Evolutionary conservation across 1,140 invertebrate genomes (phyloP).

Genomic region (Papilio machaon): DNA sequence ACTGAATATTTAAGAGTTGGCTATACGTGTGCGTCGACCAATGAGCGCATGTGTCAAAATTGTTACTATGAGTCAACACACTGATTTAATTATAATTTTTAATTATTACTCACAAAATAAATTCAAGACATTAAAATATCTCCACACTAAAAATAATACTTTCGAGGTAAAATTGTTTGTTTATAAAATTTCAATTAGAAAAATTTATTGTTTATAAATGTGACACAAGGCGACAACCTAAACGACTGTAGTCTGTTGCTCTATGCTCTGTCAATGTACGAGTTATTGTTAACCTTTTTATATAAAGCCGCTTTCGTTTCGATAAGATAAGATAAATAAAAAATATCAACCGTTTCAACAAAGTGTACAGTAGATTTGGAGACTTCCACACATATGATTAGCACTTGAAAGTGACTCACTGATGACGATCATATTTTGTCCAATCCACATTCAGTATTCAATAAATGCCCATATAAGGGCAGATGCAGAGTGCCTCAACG

Average conservation of each 20-base stretch:
- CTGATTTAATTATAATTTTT: conserved; percentile 41
- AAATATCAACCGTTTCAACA: conserved; percentile 54
- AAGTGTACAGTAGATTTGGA: conserved; percentile 51
- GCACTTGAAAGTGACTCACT: conserved; percentile 72
- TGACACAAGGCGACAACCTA: conserved; percentile 65
- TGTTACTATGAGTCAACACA: conserved; percentile 61
- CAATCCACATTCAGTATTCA: conserved; percentile 73
- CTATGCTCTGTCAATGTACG: conserved; percentile 50
- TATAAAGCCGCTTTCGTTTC: conserved; percentile 52
- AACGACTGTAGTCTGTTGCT: conserved; percentile 53
- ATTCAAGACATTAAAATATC: conserved; percentile 25
- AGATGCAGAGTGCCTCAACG: conserved; percentile 63
- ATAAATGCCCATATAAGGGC: conserved; percentile 79
- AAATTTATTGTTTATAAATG: conserved; percentile 41
- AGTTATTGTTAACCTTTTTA: conserved; percentile 51
- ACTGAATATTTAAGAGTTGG: conserved; percentile 77
- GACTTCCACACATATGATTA: conserved; percentile 55
- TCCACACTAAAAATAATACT: neutral
- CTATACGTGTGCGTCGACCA: conserved; percentile 66
- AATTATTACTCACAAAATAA: conserved; percentile 26
- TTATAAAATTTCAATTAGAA: neutral
- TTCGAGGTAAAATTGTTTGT: neutral
- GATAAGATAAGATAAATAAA: conserved; percentile 62
- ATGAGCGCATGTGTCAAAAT: conserved; percentile 80
- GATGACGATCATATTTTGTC: conserved; percentile 65